Conservation (phyloP, 2,113 vertebrate species). For the Marmota monax region DNA sequence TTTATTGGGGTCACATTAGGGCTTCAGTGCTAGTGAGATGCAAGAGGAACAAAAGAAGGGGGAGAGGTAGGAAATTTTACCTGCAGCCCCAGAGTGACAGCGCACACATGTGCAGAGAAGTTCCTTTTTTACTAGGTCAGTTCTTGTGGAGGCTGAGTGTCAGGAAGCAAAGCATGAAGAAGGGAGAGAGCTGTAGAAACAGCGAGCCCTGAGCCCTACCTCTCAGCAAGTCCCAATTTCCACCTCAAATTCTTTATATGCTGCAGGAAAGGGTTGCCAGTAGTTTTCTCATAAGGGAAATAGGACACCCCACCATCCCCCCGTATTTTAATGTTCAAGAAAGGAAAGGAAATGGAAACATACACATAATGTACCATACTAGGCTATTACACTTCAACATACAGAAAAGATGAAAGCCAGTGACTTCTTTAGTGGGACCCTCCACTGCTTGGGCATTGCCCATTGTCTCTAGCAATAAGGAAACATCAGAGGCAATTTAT, state of each 20-base stretch:
- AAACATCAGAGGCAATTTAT: conserved; percentile 31
- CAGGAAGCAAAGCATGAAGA: conserved; percentile 11
- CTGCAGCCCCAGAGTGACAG: background rate
- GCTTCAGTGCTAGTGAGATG: background rate
- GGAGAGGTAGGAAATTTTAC: background rate
- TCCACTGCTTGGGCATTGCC: background rate
- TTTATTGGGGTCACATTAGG: background rate
- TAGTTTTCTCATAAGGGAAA: conserved; percentile 1
- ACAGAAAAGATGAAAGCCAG: conserved; percentile 43
- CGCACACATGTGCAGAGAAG: conserved; percentile 55
- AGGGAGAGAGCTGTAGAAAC: background rate
- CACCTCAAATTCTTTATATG: background rate
- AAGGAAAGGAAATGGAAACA: conserved; percentile 14
- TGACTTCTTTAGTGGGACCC: background rate
- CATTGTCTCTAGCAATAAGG: conserved; percentile 17
- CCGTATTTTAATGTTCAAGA: conserved; percentile 14
- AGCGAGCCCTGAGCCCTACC: background rate
- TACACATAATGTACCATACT: background rate
- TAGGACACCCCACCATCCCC: background rate
- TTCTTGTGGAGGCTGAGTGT: background rate
- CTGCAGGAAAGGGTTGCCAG: background rate
- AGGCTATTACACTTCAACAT: conserved; percentile 8
- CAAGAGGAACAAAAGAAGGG: background rate
- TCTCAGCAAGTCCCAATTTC: background rate
- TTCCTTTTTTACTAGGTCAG: conserved; percentile 16